phyloP scores from a whole-genome alignment of 2,113 vertebrate genomes.

The Telmatochromis sp. region DNA sequence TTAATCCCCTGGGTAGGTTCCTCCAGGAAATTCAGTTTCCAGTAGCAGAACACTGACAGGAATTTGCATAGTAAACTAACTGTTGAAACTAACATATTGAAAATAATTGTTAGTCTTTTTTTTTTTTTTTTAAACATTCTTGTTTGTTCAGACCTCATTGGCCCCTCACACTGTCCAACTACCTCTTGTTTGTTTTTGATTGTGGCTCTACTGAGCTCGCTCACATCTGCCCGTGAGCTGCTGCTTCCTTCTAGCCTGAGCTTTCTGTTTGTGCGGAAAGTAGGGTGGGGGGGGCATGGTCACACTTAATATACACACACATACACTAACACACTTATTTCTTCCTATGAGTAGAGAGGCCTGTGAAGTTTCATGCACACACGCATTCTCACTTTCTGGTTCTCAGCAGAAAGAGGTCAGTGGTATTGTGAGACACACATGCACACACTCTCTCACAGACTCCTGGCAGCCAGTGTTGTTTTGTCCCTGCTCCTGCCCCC shows the following conservation, averaged over 20 bases:
- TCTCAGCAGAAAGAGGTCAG: conserved; percentile 46
- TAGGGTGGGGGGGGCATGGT: neutral
- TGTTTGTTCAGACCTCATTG: neutral
- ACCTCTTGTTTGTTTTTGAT: conserved; percentile 27
- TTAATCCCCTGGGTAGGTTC: neutral
- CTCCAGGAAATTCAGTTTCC: neutral
- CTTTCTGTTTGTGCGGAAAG: neutral
- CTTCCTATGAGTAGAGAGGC: neutral
- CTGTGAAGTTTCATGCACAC: conserved; percentile 1
- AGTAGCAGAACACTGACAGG: neutral
- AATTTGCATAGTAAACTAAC: neutral
- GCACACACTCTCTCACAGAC: neutral
- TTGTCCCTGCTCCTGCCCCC: conserved; percentile 28
- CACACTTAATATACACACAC: conserved; percentile 2
- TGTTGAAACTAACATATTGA: neutral
- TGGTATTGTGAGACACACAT: conserved; percentile 16
- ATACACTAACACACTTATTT: neutral
- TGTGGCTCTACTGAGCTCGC: conserved; percentile 1
- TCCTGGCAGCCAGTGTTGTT: conserved; percentile 41
- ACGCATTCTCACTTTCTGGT: conserved; percentile 42
- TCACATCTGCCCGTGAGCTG: conserved; percentile 40
- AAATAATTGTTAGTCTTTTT: neutral
- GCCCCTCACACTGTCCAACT: neutral
- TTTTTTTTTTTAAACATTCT: neutral
- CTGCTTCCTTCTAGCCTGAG: conserved; percentile 39